Base-by-base conservation (phyloP, 2,113 vertebrate species). In the Mus pahari region DNA sequence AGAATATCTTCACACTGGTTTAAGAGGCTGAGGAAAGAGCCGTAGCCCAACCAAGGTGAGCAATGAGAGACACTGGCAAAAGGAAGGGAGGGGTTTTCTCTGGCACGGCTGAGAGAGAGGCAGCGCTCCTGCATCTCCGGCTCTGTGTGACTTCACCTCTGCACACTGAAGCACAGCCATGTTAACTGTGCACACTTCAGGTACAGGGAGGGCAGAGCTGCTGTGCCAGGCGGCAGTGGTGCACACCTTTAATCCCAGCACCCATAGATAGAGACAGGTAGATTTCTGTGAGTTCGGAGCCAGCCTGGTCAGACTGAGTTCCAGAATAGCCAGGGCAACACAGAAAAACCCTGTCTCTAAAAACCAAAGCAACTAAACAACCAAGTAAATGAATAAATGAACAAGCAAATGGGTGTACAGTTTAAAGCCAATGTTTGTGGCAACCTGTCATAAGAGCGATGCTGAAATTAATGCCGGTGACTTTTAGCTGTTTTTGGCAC, bases 1-100 rank as follows among this genome's bases (percentile, higher is more conserved):
- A 89, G n/a, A 39, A 31, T 3, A 3, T 12, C 24, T 55, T 16
- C 4, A 0, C 1, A 1, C 0, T 83, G 42, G 22, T 31, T 68
- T 73, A 50, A 24, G 45, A 36, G 81, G 28, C 0, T 2, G 39
- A 95, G 5, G 20, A 50, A 66, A 31, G 17, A n/a, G n/a, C 64
- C 12, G 3, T 0, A 33, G 24, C 42, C n/a, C 31, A 75, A 64
- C 22, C 28, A 7, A 6, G 24, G 0, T 55, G 2, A 55, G 75
- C 73, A 74, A 62, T 11, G 68, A 3, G 7, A 24, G 71, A 58
- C 33, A 7, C 83, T 45, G 9, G 28, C 60, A 17, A 60, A 42
- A 73, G 42, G 0, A 22, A 73, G 50, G 42, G 45, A 42, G 36
- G 1, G 5, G 4, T 2, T 31, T 26, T 50, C 36, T 50, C 13